phyloP scores from a whole-genome alignment of 2,888 invertebrate genomes.

The Tipula vernalis region DNA sequence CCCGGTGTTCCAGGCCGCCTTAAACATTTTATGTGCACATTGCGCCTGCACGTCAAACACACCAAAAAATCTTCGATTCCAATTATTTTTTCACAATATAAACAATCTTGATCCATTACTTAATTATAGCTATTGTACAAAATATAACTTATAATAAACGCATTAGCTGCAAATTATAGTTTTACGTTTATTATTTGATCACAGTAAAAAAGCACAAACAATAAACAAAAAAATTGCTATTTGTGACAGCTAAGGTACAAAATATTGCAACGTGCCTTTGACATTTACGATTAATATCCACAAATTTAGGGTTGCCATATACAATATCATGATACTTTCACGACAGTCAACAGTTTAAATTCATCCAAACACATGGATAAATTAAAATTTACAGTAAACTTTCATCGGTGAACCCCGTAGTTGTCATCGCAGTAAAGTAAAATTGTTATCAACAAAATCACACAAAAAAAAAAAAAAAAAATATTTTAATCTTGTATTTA shows the following conservation, averaged over 20 bases:
- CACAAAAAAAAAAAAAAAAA: background rate
- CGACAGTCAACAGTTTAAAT: background rate
- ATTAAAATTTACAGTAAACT: background rate
- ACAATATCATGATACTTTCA: background rate
- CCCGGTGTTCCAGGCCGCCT: conserved; percentile 54
- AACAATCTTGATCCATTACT: conserved; percentile 4
- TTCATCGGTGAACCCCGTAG: conserved; percentile 5
- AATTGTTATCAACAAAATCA: background rate
- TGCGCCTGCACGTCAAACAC: conserved; percentile 45
- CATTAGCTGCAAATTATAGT: background rate
- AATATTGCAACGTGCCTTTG: conserved; percentile 5
- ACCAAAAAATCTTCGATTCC: conserved; percentile 38
- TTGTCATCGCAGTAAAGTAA: background rate
- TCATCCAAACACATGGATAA: background rate
- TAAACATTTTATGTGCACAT: conserved; percentile 55
- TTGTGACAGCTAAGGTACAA: background rate
- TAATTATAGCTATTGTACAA: background rate
- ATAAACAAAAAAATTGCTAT: background rate
- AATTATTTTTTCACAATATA: conserved; percentile 20
- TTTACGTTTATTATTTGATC: background rate
- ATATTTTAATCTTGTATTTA: background rate
- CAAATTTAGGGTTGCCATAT: background rate
- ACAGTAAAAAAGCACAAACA: background rate
- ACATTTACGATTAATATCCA: background rate
- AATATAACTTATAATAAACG: background rate